Evolutionary conservation across 1,140 invertebrate genomes (phyloP).

Genomic region (Bombus fervidus): DNA sequence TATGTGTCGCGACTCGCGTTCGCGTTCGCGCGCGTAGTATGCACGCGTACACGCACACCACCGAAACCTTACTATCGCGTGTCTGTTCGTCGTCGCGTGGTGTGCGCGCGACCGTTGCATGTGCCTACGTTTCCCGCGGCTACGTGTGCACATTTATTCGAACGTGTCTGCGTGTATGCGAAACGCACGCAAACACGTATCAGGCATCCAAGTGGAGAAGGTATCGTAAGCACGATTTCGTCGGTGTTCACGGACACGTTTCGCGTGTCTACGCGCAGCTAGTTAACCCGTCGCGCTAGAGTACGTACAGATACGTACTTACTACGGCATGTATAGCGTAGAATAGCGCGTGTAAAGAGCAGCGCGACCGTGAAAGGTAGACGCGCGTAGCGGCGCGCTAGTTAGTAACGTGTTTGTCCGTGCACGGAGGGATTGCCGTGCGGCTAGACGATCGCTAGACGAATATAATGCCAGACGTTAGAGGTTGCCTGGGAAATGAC

Average conservation of each 20-base stretch:
- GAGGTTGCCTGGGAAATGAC: constrained; percentile 75
- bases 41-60: constrained; percentile 21
- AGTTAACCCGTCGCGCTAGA: constrained; percentile 29
- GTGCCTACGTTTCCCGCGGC: constrained; percentile 9
- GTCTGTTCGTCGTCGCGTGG: neutral
- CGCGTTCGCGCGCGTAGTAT: constrained; percentile 30
- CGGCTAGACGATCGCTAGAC: constrained; percentile 81
- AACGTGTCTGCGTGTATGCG: neutral
- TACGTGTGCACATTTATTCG: constrained; percentile 14
- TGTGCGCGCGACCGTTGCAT: neutral
- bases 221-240: constrained; percentile 17
- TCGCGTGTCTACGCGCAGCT: constrained; percentile 34
- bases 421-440: constrained; percentile 65
- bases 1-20: constrained; percentile 27
- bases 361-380: constrained; percentile 17
- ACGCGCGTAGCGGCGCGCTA: constrained; percentile 22
- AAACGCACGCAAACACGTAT: neutral
- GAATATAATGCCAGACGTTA: constrained; percentile 77
- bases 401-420: constrained; percentile 61
- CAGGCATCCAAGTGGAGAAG: neutral
- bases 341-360: constrained; percentile 15
- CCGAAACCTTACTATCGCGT: neutral
- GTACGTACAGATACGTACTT: neutral
- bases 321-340: constrained; percentile 30
- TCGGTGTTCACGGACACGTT: constrained; percentile 26